Evolutionary conservation across 2,888 invertebrate species (phyloP).

Genomic region (Byasa hedistus): DNA sequence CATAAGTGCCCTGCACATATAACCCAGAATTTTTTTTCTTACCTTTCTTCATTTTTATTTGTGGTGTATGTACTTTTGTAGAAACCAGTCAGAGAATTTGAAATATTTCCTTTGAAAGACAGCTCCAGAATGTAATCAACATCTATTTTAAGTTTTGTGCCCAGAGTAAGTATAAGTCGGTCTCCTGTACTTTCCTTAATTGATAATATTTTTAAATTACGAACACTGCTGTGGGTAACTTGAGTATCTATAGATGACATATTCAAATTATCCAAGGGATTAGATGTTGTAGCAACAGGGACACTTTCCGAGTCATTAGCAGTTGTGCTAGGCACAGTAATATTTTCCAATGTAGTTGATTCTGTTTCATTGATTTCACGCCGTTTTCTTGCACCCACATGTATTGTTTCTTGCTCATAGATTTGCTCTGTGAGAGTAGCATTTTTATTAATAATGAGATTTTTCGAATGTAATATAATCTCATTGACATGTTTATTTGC

Average conservation of each 20-base stretch:
- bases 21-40: too few relatives aligned
- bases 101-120: conserved; percentile 76
- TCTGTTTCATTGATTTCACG: conserved; percentile 40
- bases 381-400: conserved; percentile 43
- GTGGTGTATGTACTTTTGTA: conserved; percentile 83
- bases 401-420: conserved; percentile 59
- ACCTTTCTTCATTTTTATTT: conserved; percentile 67
- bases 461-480: conserved; percentile 77
- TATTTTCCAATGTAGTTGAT: conserved; percentile 29
- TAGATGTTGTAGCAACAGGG: conserved; percentile 34
- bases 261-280: conserved; percentile 28
- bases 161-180: conserved; percentile 55
- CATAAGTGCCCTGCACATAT: too few relatives aligned
- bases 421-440: conserved; percentile 70
- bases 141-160: conserved; percentile 61
- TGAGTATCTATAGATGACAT: conserved; percentile 49
- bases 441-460: conserved; percentile 58
- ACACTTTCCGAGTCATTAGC: conserved; percentile 29
- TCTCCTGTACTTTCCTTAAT: conserved; percentile 60
- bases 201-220: conserved; percentile 58
- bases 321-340: conserved; percentile 16
- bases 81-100: conserved; percentile 83
- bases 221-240: conserved; percentile 63
- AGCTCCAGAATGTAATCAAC: conserved; percentile 79
- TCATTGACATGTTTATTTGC: conserved; percentile 58